A percentile compares a stretch with the other conserved stretches of the same genome.
Evolutionary conservation across 2,797 vertebrate species (phyloP).

Genomic region (Sebastes goodei): DNA sequence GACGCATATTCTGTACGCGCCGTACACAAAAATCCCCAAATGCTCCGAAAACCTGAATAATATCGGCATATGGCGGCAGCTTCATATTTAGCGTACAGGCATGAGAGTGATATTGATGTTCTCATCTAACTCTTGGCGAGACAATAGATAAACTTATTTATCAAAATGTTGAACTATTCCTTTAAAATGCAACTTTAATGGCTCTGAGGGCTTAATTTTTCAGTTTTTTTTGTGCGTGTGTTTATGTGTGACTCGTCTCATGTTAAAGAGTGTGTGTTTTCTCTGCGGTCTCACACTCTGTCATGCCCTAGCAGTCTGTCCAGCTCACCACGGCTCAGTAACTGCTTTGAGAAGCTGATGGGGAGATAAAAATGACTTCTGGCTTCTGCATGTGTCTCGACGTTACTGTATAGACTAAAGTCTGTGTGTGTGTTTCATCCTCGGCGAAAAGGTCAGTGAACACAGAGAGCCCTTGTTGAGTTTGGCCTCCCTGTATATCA

Average conservation of each 20-base stretch:
- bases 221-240: background rate
- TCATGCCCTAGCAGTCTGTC: slow-evolving; percentile 2
- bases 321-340: slow-evolving; percentile 33
- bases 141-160: background rate
- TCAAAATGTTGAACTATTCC: background rate
- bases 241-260: slow-evolving; percentile 24
- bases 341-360: slow-evolving; percentile 23
- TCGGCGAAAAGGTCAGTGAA: slow-evolving; percentile 41
- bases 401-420: slow-evolving; percentile 19
- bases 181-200: background rate
- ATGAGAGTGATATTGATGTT: background rate
- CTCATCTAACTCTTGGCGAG: background rate
- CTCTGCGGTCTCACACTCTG: slow-evolving; percentile 2
- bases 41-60: no score
- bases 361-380: slow-evolving; percentile 27
- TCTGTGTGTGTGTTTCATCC: background rate
- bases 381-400: slow-evolving; percentile 7
- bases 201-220: background rate
- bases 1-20: no score
- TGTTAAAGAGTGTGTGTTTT: slow-evolving; percentile 8
- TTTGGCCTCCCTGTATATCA: slow-evolving; percentile 52
- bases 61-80: no score
- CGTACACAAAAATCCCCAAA: no score
- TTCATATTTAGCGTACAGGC: background rate
- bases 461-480: slow-evolving; percentile 61